These are phyloP conservation scores for Dromiciops gliroides DNA, from an alignment of 2,113 vertebrate species.

Conservation along the genomic window DNA sequence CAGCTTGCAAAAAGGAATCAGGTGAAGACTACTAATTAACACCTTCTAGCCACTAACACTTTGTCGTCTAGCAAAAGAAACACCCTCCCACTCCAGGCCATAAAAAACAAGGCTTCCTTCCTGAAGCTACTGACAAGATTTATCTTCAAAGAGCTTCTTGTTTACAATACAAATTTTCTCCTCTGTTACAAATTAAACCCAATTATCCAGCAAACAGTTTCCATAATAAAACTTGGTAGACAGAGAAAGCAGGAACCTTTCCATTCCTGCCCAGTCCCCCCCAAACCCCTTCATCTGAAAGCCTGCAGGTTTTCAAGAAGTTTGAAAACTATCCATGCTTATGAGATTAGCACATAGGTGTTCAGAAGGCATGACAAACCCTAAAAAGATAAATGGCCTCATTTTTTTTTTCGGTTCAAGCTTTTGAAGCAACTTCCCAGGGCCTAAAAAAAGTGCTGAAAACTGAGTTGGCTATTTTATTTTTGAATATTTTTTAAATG, in stretches of 20 bases:
- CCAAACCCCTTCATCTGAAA: conserved; percentile 27
- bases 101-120: conserved; percentile 38
- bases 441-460: conserved; percentile 71
- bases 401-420: conserved; percentile 77
- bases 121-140: conserved; percentile 53
- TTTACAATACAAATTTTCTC: conserved; percentile 70
- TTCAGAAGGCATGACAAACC: conserved; percentile 66
- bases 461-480: conserved; percentile 76
- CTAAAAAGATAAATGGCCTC: conserved; percentile 74
- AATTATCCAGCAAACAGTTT: conserved; percentile 67
- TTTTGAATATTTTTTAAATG: conserved; percentile 79
- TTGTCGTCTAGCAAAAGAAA: conserved; percentile 68
- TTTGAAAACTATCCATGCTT: conserved; percentile 53
- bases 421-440: conserved; percentile 63
- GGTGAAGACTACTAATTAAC: conserved; percentile 80
- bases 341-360: conserved; percentile 64
- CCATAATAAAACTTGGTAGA: conserved; percentile 55
- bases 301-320: conserved; percentile 44
- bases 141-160: conserved; percentile 68
- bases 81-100: not conserved
- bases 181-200: conserved; percentile 72
- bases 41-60: conserved; percentile 80
- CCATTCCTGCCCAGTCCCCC: not conserved
- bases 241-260: conserved; percentile 58
- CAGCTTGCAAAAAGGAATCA: conserved; percentile 49